Evolutionary conservation across 2,888 invertebrate genomes (phyloP).

Genomic region (Aporophyla lueneburgensis): DNA sequence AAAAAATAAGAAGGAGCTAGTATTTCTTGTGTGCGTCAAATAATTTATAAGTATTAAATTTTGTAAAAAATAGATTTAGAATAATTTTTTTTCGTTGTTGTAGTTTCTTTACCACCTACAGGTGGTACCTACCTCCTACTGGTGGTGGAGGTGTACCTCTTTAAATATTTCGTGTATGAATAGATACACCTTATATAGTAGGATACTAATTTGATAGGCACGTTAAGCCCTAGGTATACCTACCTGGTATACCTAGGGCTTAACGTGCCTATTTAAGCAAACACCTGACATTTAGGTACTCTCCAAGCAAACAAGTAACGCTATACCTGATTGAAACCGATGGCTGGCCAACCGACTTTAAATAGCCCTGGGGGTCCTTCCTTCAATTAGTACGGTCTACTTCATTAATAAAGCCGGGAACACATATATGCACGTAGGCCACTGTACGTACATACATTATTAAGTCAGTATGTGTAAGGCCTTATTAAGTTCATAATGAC

Average conservation of each 20-base stretch:
- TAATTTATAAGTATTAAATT: no score
- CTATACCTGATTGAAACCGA: conserved; percentile 57
- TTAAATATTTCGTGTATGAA: no score
- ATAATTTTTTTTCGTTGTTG: no score
- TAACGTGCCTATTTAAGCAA: conserved; percentile 21
- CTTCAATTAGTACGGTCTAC: conserved; percentile 84
- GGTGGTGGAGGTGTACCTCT: no score
- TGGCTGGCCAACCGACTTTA: conserved; percentile 66
- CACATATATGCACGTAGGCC: conserved; percentile 19
- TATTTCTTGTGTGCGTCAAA: no score
- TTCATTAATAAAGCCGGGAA: conserved; percentile 81
- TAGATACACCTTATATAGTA: no score
- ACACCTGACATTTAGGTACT: conserved; percentile 43
- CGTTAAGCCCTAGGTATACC: no score
- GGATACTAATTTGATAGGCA: no score
- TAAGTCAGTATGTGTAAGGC: conserved; percentile 17
- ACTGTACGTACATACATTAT: conserved; percentile 23
- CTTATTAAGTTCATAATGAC: conserved; percentile 41
- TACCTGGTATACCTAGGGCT: neutral
- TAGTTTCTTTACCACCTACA: no score
- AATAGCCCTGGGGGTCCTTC: conserved; percentile 73
- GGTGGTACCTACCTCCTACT: no score
- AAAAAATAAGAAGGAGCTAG: no score
- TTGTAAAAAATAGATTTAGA: no score
- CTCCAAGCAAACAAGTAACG: conserved; percentile 10